phyloP scores from a whole-genome alignment of 2,797 vertebrate genomes.

The Acanthiza pusilla region DNA sequence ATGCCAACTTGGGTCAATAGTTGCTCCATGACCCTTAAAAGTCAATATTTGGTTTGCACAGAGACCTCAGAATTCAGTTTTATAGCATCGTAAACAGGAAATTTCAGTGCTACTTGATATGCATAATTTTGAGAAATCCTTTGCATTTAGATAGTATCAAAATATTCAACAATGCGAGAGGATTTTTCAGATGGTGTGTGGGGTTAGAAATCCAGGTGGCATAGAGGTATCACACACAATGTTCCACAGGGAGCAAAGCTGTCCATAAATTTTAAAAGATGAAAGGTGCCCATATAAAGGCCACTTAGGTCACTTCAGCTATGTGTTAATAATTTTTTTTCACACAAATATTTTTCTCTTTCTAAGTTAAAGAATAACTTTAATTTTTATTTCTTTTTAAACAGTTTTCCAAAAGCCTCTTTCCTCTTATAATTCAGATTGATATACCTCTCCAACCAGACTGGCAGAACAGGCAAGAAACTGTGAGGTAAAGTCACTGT shows the following conservation, averaged over 20 bases:
- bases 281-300: not conserved
- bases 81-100: constrained; percentile 1
- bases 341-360: not conserved
- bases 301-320: not conserved
- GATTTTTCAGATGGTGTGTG: not conserved
- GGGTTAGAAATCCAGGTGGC: not conserved
- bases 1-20: constrained; percentile 11
- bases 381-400: not conserved
- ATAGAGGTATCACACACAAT: not conserved
- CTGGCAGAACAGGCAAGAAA: not conserved
- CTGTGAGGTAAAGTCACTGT: not conserved
- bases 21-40: constrained; percentile 20
- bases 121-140: not conserved
- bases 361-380: not conserved
- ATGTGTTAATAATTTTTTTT: not conserved
- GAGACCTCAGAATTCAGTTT: constrained; percentile 8
- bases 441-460: not conserved
- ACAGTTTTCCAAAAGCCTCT: not conserved
- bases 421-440: not conserved
- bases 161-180: not conserved
- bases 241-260: not conserved
- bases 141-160: not conserved
- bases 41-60: constrained; percentile 19
- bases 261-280: not conserved
- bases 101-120: not conserved